A percentile compares a stretch with the other conserved stretches of the same genome.
Conservation (phyloP, 2,797 vertebrate species). For the Helostoma temminkii region DNA sequence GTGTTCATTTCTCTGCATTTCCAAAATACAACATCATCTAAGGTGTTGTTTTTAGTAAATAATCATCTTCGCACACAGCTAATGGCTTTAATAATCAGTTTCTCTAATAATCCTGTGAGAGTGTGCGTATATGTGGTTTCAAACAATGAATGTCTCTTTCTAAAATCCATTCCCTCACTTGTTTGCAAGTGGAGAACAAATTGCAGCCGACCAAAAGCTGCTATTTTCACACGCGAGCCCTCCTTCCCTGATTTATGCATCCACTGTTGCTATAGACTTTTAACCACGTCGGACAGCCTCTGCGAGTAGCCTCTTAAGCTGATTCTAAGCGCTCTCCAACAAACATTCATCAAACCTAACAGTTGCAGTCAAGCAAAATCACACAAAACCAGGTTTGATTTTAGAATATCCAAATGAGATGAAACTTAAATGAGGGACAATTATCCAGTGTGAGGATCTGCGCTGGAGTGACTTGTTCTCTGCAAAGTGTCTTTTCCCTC, state of each 20-base stretch:
- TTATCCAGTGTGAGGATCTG: slow-evolving; percentile 48
- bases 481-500: slow-evolving; percentile 66
- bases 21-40: slow-evolving; percentile 29
- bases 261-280: slow-evolving; percentile 42
- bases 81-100: slow-evolving; percentile 32
- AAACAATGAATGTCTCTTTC: slow-evolving; percentile 22
- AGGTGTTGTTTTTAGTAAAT: slow-evolving; percentile 35
- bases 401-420: slow-evolving; percentile 55
- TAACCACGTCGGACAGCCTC: neutral
- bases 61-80: slow-evolving; percentile 7
- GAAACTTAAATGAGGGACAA: slow-evolving; percentile 71
- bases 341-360: slow-evolving; percentile 53
- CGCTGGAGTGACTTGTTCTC: slow-evolving; percentile 49
- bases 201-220: slow-evolving; percentile 6
- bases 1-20: slow-evolving; percentile 25
- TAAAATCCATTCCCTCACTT: slow-evolving; percentile 29
- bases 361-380: neutral
- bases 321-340: neutral
- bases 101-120: slow-evolving; percentile 4
- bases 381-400: slow-evolving; percentile 32
- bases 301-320: neutral
- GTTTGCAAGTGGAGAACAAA: slow-evolving; percentile 19
- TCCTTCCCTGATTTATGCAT: slow-evolving; percentile 27
- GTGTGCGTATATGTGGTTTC: slow-evolving; percentile 10
- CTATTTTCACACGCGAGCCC: slow-evolving; percentile 9